Evolutionary conservation across 1,140 invertebrate species (phyloP), one percentile per base, ranked within the genome.

Genomic region (Drosophila ambigua): DNA sequence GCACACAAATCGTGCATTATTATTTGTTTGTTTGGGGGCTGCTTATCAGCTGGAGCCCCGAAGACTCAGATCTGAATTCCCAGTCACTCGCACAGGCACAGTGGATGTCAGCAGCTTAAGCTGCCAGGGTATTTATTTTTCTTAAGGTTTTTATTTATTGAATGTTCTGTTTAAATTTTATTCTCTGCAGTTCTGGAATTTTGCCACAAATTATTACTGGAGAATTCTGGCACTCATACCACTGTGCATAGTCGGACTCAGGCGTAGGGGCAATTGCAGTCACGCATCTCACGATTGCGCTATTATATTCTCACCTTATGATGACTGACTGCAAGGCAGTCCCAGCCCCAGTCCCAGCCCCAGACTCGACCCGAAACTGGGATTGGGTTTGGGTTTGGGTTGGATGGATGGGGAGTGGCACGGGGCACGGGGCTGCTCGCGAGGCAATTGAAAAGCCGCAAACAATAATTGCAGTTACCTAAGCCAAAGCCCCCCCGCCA

Each of bases 301-400:
- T 77, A 87, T 87, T 87, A 87, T 87, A 87, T 87, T 87, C 83
- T 87, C 83, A 87, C 83, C 83, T 87, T 88, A 88, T 87, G 83
- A 83, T 87, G 83, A 88, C 83, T 89, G 83, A 88, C 82, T 85
- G 44, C 26, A 50, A 45, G 66, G 44, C 53, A 45, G 55, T 8
- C 35, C 35, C 35, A 13, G 35, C 11, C 11, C 35, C 35, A 39
- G 35, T 3, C 9, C 35, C 35, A 39, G 35, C 11, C 35, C 35
- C 59, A 69, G 46, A 67, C 61, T 49, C 31, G 46, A 69, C 49
- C 77, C 45, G 26, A 65, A 63, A 59, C 43, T 44, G 49, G 43
- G 55, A 54, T 35, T 46, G 59, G 16, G 13, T 6, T 35, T 46
- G 59, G 16, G 13, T 6, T 16, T 13, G 45, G 31, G 24, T 23